Conservation (phyloP, 2,888 invertebrate genomes). For the Stenchaetothrips biformis region DNA sequence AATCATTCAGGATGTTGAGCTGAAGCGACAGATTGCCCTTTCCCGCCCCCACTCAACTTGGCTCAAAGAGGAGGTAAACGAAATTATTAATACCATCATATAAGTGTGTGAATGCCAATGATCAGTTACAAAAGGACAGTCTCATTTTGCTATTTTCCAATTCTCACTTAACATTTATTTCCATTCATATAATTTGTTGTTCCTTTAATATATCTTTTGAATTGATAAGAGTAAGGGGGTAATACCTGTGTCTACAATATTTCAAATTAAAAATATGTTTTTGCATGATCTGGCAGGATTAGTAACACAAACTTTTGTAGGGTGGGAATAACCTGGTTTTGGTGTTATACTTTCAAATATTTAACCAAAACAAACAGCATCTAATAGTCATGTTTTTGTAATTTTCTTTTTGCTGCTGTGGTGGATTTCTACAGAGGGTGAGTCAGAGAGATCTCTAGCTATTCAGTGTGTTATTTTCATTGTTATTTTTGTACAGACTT, state of each 20-base stretch:
- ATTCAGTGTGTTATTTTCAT: conserved; percentile 41
- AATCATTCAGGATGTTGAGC: conserved; percentile 88
- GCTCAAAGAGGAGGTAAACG: conserved; percentile 78
- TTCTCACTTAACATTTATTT: too few relatives aligned
- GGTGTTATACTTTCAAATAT: conserved; percentile 34
- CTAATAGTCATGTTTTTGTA: conserved; percentile 43
- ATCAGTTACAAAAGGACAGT: too few relatives aligned
- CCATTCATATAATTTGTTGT: too few relatives aligned
- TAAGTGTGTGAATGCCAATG: too few relatives aligned
- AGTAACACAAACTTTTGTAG: too few relatives aligned
- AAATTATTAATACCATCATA: not conserved
- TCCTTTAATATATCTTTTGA: too few relatives aligned
- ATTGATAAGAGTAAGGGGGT: too few relatives aligned
- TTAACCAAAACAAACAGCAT: conserved; percentile 32
- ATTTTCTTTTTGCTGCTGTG: conserved; percentile 45
- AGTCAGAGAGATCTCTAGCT: conserved; percentile 42
- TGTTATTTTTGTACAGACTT: conserved; percentile 34
- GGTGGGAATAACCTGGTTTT: conserved; percentile 12
- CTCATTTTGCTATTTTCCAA: too few relatives aligned
- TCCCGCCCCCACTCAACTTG: conserved; percentile 86
- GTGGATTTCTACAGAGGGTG: conserved; percentile 47
- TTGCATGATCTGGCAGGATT: too few relatives aligned
- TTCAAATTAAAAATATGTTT: too few relatives aligned
- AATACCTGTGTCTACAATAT: too few relatives aligned
- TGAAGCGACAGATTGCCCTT: conserved; percentile 81